phyloP scores from a whole-genome alignment of 2,888 invertebrate genomes.

The Sericinus montela region DNA sequence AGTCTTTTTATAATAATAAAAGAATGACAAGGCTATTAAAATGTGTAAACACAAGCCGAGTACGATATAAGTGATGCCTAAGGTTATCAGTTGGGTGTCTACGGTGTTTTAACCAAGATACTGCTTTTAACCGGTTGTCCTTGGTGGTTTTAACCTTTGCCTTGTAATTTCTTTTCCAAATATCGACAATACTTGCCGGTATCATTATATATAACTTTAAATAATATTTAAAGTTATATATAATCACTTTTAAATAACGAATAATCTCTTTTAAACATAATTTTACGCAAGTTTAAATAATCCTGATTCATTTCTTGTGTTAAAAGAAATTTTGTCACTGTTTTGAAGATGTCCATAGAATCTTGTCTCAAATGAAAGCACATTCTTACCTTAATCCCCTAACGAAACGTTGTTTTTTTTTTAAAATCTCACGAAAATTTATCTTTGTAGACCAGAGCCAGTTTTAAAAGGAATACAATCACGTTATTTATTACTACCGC shows the following conservation, averaged over 20 bases:
- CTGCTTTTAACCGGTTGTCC: constrained; percentile 47
- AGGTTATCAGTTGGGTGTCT: constrained; percentile 23
- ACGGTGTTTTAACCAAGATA: constrained; percentile 23
- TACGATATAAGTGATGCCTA: constrained; percentile 26
- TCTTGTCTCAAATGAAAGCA: constrained; percentile 21
- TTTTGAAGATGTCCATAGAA: too few relatives aligned
- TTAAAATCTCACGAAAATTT: constrained; percentile 54
- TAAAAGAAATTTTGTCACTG: too few relatives aligned
- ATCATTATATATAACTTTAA: constrained; percentile 13
- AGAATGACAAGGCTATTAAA: constrained; percentile 8
- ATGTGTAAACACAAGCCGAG: neutral
- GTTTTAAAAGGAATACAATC: constrained; percentile 73
- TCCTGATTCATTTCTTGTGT: too few relatives aligned
- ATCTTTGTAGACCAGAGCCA: constrained; percentile 46
- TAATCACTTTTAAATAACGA: too few relatives aligned
- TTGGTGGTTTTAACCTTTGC: constrained; percentile 47
- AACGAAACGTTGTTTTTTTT: constrained; percentile 51
- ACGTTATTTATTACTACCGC: constrained; percentile 70
- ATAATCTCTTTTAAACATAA: too few relatives aligned
- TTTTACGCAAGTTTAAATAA: too few relatives aligned
- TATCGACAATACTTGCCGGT: neutral
- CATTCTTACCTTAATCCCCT: constrained; percentile 49
- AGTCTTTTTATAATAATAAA: neutral
- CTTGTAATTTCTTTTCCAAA: constrained; percentile 23
- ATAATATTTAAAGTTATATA: too few relatives aligned